Conservation (phyloP, 2,888 invertebrate genomes). For the Erebia palarica region DNA sequence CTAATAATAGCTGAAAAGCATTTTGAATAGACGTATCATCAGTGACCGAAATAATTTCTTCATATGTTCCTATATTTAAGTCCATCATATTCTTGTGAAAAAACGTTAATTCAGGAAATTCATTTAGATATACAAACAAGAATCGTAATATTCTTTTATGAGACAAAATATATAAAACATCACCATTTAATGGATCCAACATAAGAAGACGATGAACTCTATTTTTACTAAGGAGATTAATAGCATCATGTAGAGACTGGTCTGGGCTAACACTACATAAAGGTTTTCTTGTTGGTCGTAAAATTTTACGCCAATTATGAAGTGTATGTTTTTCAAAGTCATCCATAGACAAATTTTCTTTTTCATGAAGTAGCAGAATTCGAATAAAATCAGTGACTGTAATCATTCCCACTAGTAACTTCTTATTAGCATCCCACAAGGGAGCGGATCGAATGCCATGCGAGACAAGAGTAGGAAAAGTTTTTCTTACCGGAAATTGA, state of each 20-base stretch:
- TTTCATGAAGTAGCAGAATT: conserved; percentile 69
- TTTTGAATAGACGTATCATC: conserved; percentile 70
- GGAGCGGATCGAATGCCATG: conserved; percentile 78
- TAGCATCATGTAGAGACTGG: conserved; percentile 75
- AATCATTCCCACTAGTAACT: conserved; percentile 75
- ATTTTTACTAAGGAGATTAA: conserved; percentile 71
- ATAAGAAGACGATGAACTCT: conserved; percentile 74
- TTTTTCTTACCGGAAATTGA: conserved; percentile 74
- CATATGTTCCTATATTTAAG: conserved; percentile 75
- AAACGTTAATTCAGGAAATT: conserved; percentile 77
- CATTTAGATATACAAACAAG: conserved; percentile 76
- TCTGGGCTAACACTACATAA: conserved; percentile 71
- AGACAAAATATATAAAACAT: conserved; percentile 74
- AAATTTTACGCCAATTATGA: conserved; percentile 74
- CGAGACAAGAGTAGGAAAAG: conserved; percentile 75
- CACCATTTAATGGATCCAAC: conserved; percentile 69
- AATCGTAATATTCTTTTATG: conserved; percentile 77
- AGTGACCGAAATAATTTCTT: conserved; percentile 69
- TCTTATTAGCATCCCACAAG: conserved; percentile 74
- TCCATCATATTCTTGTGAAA: conserved; percentile 72
- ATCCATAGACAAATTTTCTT: conserved; percentile 71
- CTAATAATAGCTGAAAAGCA: conserved; percentile 71
- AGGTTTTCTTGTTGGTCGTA: conserved; percentile 67
- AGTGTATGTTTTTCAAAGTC: conserved; percentile 74
- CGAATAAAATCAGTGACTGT: conserved; percentile 78